Percentiles rank a stretch among this genome's conserved stretches.
phyloP scores from a whole-genome alignment of 2,888 invertebrate genomes.

The Erebia epiphron region DNA sequence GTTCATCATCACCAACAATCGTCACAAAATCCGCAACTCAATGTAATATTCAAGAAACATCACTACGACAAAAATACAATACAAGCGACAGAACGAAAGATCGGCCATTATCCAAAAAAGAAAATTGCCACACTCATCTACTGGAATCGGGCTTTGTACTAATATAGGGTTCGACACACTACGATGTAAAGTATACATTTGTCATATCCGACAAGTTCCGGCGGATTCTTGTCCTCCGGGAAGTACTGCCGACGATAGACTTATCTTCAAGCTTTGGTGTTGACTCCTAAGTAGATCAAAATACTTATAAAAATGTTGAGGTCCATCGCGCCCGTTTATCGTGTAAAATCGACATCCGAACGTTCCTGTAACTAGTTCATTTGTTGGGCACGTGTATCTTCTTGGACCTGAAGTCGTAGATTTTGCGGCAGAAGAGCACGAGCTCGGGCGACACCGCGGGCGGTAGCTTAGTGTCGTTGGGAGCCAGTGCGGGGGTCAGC shows the following conservation, averaged over 20 bases:
- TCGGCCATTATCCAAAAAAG: conserved; percentile 65
- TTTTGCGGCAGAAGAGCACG: conserved; percentile 95
- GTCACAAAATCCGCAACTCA: conserved; percentile 65
- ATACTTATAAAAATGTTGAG: conserved; percentile 38
- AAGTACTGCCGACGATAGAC: conserved; percentile 37
- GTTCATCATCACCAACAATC: conserved; percentile 62
- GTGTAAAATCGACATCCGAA: conserved; percentile 47
- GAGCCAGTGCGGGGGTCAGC: conserved; percentile 71
- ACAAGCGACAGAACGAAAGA: conserved; percentile 68
- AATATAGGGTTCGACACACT: conserved; percentile 59
- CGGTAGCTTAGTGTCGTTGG: conserved; percentile 85
- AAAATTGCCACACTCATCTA: conserved; percentile 65
- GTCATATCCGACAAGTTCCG: conserved; percentile 15
- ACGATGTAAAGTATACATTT: conserved; percentile 44
- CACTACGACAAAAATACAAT: conserved; percentile 70
- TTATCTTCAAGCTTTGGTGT: conserved; percentile 58
- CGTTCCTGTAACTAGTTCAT: conserved; percentile 51
- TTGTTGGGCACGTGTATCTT: conserved; percentile 82
- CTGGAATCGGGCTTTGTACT: conserved; percentile 75
- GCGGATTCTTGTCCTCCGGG: conserved; percentile 5
- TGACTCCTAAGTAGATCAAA: conserved; percentile 45
- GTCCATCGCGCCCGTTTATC: conserved; percentile 41
- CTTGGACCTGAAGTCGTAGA: conserved; percentile 97
- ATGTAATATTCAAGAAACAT: conserved; percentile 60
- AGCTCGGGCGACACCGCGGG: conserved; percentile 88